Evolutionary conservation across 2,888 invertebrate genomes (phyloP), one percentile per base, ranked within the genome.

Genomic region (Xestia sexstrigata): DNA sequence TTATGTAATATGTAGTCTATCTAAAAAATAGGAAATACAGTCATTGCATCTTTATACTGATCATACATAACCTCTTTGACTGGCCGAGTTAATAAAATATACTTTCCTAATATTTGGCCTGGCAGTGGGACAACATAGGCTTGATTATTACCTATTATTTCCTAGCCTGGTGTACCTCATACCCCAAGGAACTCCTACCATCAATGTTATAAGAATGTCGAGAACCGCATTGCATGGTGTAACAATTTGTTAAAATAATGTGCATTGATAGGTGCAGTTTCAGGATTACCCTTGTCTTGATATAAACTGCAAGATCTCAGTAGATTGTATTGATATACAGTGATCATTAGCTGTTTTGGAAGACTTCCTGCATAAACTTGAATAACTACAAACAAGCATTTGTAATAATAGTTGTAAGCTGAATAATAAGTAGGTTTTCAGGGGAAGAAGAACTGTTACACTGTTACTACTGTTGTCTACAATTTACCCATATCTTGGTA

Each of bases 91-190:
- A 4, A 39, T 20, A 72, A 70, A 49, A 23, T 63, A 52, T 13
- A 73, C 23, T 23, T 39, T 72, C 6, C 39, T 42, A n/a, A n/a
- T 65, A 42, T 65, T 65, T 65, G 15, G 65, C 65, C n/a, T 62
- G 20, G n/a, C 7, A n/a, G 23, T n/a, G n/a, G 3, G 8, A n/a
- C 65, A 42, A n/a, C 30, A 30, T 7, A 39, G 35, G 13, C 63
- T 13, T 39, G 63, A 39, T n/a, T 39, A 23, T 58, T 26, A 58
- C 58, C 63, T 23, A 11, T 62, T 62, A 23, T 39, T 39, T 63
- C 13, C 63, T n/a, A 42, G n/a, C 13, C 11, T n/a, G 6, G 11
- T 63, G 20, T 35, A 13, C 26, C 58, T 26, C 26, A 35, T 39
- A 63, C 63, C 7, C 7, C 23, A 63, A 39, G 13, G 39, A 63